Base-by-base conservation (phyloP, 2,888 invertebrate genomes). In the Netelia melanura region DNA sequence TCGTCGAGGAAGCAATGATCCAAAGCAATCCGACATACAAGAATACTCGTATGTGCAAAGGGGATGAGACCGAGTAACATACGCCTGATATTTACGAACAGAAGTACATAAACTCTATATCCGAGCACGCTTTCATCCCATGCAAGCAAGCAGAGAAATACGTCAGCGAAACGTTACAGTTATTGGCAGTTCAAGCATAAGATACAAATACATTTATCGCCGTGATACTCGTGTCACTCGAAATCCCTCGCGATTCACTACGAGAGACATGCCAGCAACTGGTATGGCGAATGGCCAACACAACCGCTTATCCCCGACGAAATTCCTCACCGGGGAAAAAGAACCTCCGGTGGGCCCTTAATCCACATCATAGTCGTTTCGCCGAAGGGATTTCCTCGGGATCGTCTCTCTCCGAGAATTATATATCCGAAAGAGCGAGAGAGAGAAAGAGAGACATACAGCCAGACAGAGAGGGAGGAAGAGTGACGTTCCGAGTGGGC, bases 331-430 rank as follows among this genome's bases (percentile, higher is more conserved):
- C 30, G 62, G 23, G 8, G 6, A 5, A 52, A 77, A 65, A 77
- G 52, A 62, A 76, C 52, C 75, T 58, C 52, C 67, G 61, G 72
- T 77, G 81, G 68, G 65, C 70, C 74, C 64, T 65, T 86, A 86
- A 87, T 87, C 87, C 87, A 75, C 77, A 84, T 79, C 74, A 61
- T 70, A 25, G 43, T 38, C 61, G 77, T 17, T 84, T 76, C 81
- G 71, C n/a, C 38, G 75, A 65, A 80, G 79, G 64, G 81, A 85
- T 85, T 82, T 86, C 58, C 70, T 76, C 62, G 30, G 82, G 81
- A 80, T 84, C 44, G 30, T 70, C 72, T 87, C 84, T 70, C 72
- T 87, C 84, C 67, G 82, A 74, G 90, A 89, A 91, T 91, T 90
- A 90, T 87, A 87, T 83, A 75, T 79, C 23, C 64, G 48, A 43